These are phyloP conservation scores for Danaus melanippus DNA, from an alignment of 1,140 invertebrate species.

Conservation along the genomic window DNA sequence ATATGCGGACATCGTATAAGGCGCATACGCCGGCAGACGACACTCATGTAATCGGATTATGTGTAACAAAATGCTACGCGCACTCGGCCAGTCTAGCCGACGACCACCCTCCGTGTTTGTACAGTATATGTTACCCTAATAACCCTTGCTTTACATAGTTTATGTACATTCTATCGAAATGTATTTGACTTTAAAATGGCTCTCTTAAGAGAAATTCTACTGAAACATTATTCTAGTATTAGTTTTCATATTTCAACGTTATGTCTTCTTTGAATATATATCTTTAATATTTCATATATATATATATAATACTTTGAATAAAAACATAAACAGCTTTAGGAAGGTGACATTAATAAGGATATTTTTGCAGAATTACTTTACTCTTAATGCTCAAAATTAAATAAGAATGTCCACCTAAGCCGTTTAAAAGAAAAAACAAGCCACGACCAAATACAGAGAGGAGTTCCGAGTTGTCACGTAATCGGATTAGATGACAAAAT, in stretches of 20 bases:
- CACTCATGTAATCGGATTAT: conserved; percentile 60
- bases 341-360: neutral
- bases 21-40: conserved; percentile 45
- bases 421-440: conserved; percentile 15
- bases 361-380: no score
- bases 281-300: no score
- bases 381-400: conserved; percentile 6
- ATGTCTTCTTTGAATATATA: no score
- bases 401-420: conserved; percentile 13
- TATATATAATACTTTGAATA: no score
- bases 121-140: conserved; percentile 18
- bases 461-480: conserved; percentile 30
- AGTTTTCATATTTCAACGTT: neutral
- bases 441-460: conserved; percentile 13
- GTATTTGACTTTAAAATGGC: no score
- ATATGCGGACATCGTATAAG: conserved; percentile 50
- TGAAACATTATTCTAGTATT: conserved; percentile 2
- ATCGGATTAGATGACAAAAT: conserved; percentile 52
- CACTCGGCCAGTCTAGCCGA: conserved; percentile 33
- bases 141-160: conserved; percentile 1
- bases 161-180: no score
- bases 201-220: neutral
- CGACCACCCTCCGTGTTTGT: conserved; percentile 23
- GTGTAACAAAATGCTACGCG: conserved; percentile 64
- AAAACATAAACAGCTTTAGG: neutral